Conservation (phyloP, 2,888 invertebrate species). For the Macaria notata region DNA sequence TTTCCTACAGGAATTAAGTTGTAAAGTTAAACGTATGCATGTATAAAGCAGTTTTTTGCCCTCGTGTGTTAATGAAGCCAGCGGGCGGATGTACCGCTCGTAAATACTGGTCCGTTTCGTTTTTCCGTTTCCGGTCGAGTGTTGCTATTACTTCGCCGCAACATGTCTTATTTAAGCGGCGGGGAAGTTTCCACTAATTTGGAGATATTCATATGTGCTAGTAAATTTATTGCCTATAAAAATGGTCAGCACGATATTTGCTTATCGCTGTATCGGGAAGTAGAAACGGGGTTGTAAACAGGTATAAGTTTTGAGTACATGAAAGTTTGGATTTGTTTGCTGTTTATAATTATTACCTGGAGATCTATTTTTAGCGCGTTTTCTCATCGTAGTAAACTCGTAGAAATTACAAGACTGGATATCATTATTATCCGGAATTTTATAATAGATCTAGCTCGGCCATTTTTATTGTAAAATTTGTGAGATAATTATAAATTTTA, state of each 20-base stretch:
- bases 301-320: too few relatives aligned
- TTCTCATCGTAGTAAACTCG: background rate
- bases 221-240: slow-evolving; percentile 52
- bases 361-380: background rate
- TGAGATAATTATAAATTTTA: too few relatives aligned
- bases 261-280: slow-evolving; percentile 52
- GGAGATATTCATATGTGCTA: slow-evolving; percentile 51
- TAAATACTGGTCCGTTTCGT: slow-evolving; percentile 79
- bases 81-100: slow-evolving; percentile 72
- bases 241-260: slow-evolving; percentile 48
- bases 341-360: slow-evolving; percentile 4
- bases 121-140: slow-evolving; percentile 75
- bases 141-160: slow-evolving; percentile 69
- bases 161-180: slow-evolving; percentile 72
- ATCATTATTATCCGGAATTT: too few relatives aligned
- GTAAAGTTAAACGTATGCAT: slow-evolving; percentile 44
- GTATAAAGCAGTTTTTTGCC: slow-evolving; percentile 49
- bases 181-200: slow-evolving; percentile 55
- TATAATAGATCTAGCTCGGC: too few relatives aligned
- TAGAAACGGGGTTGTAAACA: slow-evolving; percentile 33
- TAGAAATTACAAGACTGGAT: background rate
- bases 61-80: slow-evolving; percentile 64
- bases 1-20: slow-evolving; percentile 33
- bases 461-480: too few relatives aligned
- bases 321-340: too few relatives aligned